Evolutionary conservation across 2,888 invertebrate species (phyloP).

Genomic region (Beris chalybata): DNA sequence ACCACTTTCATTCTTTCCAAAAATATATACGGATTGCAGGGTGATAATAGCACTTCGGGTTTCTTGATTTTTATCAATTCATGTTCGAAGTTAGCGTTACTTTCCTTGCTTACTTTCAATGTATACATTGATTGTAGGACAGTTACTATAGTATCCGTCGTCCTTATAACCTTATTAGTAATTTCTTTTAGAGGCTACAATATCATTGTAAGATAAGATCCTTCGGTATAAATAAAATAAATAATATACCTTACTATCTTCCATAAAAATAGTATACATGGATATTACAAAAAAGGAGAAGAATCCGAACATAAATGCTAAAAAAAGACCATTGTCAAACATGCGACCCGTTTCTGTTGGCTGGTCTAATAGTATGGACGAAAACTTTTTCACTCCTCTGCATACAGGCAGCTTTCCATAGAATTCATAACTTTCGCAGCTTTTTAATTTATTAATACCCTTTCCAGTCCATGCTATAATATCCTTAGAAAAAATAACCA

Average conservation of each 20-base stretch:
- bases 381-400: constrained; percentile 25
- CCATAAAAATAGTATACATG: constrained; percentile 23
- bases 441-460: constrained; percentile 19
- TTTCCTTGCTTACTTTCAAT: constrained; percentile 28
- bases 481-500: constrained; percentile 10
- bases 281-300: constrained; percentile 28
- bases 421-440: constrained; percentile 29
- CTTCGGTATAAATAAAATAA: background rate
- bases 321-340: constrained; percentile 32
- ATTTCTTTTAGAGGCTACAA: constrained; percentile 33
- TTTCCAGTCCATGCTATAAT: constrained; percentile 25
- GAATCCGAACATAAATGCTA: constrained; percentile 26
- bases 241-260: constrained; percentile 33
- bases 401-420: constrained; percentile 27
- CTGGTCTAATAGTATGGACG: constrained; percentile 15
- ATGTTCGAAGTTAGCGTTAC: constrained; percentile 19
- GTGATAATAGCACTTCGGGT: constrained; percentile 12
- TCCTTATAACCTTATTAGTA: constrained; percentile 34
- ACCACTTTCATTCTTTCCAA: constrained; percentile 6
- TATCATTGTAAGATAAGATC: background rate
- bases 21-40: constrained; percentile 10
- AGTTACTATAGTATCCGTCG: constrained; percentile 29
- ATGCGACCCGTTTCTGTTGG: constrained; percentile 24
- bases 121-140: constrained; percentile 29
- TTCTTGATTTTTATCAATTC: constrained; percentile 24